These are phyloP conservation scores for Pelmatolapia mariae DNA, from an alignment of 2,113 vertebrate genomes.

Conservation along the genomic window DNA sequence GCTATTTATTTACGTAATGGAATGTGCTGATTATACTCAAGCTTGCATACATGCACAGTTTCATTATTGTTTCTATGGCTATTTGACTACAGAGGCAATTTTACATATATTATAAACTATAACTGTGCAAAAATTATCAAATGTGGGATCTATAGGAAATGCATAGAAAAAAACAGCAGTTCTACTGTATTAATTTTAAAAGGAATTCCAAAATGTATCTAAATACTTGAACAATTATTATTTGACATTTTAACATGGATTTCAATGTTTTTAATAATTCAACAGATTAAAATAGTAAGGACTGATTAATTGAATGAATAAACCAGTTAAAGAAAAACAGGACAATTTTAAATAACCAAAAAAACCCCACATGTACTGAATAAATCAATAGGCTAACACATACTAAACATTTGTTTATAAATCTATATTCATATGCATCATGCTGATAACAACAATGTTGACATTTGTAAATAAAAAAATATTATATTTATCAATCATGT, in stretches of 20 bases:
- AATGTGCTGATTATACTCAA: not conserved
- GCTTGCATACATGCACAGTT: not conserved
- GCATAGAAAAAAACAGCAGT: too few species aligned
- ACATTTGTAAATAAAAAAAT: not conserved
- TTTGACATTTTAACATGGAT: not conserved
- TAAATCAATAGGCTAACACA: not conserved
- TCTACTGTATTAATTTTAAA: not conserved
- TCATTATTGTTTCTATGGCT: not conserved
- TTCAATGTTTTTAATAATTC: not conserved
- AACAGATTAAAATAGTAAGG: not conserved
- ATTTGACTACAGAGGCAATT: not conserved
- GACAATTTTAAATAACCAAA: not conserved
- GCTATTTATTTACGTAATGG: not conserved
- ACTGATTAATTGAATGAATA: not conserved
- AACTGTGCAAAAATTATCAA: not conserved
- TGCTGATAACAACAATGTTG: not conserved
- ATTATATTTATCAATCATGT: not conserved
- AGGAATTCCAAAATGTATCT: not conserved
- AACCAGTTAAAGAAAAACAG: not conserved
- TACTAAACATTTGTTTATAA: not conserved
- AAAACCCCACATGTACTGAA: not conserved
- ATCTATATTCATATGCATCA: not conserved
- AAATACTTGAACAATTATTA: not conserved
- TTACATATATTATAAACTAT: not conserved
- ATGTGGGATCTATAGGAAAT: not conserved